Evolutionary conservation across 2,797 vertebrate species (phyloP).

Genomic region (Numenius phaeopus): DNA sequence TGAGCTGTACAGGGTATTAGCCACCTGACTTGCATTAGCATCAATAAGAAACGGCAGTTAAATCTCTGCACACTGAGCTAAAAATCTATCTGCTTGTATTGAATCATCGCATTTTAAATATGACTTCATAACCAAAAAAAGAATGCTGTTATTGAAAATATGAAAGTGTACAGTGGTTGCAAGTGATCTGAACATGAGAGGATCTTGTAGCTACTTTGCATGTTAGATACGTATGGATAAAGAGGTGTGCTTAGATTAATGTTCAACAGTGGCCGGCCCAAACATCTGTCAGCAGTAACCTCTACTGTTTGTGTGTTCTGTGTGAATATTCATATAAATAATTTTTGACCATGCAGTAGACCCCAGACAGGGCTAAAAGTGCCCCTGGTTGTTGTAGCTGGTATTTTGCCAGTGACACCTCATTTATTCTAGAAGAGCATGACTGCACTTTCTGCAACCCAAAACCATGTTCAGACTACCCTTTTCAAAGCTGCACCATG

Average conservation of each 20-base stretch:
- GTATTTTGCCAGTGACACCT: constrained; percentile 43
- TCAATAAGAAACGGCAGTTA: neutral
- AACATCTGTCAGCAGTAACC: constrained; percentile 17
- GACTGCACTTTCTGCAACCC: neutral
- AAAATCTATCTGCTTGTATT: neutral
- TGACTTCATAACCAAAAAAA: neutral
- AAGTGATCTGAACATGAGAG: neutral
- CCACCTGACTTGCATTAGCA: constrained; percentile 39
- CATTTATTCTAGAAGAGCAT: constrained; percentile 21
- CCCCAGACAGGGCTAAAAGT: neutral
- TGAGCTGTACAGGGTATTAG: constrained; percentile 26
- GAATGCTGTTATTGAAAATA: neutral
- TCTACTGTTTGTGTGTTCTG: neutral
- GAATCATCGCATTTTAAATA: constrained; percentile 14
- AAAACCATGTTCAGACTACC: neutral
- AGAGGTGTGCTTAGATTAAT: constrained; percentile 45
- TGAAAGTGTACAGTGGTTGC: neutral
- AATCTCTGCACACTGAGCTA: constrained; percentile 8
- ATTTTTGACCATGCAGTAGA: neutral
- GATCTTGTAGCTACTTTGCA: neutral
- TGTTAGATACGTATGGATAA: constrained; percentile 1
- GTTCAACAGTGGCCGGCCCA: neutral
- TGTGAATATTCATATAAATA: constrained; percentile 24
- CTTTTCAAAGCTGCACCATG: neutral
- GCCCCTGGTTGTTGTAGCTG: constrained; percentile 6